phyloP scores from a whole-genome alignment of 2,113 vertebrate genomes.

The Cryptomyrus ogoouensis region DNA sequence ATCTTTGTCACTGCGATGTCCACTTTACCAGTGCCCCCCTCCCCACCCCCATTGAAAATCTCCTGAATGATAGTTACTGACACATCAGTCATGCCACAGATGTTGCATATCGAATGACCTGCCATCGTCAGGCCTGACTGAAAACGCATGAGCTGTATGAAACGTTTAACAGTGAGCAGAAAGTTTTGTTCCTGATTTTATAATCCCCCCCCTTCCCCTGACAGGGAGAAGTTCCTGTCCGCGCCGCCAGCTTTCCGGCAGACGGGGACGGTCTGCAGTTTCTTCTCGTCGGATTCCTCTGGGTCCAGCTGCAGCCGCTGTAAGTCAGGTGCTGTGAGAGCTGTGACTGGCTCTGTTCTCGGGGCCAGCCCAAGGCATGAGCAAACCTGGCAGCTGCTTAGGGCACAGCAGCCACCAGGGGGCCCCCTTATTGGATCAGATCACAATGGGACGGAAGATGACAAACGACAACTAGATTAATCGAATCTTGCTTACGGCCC shows the following conservation, averaged over 20 bases:
- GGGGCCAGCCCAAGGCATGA: background rate
- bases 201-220: constrained; percentile 10
- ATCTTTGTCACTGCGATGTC: background rate
- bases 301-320: constrained; percentile 68
- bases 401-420: background rate
- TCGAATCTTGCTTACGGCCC: background rate
- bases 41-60: background rate
- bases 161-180: background rate
- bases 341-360: background rate
- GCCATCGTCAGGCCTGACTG: background rate
- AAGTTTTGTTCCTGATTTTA: constrained; percentile 24
- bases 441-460: background rate
- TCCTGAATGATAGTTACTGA: background rate
- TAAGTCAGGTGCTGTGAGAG: constrained; percentile 52
- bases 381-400: background rate
- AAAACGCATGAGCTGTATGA: background rate
- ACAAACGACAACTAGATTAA: background rate
- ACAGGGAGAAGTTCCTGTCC: constrained; percentile 80
- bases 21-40: background rate
- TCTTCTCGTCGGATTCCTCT: constrained; percentile 73
- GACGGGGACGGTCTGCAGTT: constrained; percentile 77
- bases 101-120: background rate
- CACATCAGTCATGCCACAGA: background rate
- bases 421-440: background rate
- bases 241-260: constrained; percentile 79